Conservation (phyloP, 1,140 invertebrate species). For the Platyscapa corneri region DNA sequence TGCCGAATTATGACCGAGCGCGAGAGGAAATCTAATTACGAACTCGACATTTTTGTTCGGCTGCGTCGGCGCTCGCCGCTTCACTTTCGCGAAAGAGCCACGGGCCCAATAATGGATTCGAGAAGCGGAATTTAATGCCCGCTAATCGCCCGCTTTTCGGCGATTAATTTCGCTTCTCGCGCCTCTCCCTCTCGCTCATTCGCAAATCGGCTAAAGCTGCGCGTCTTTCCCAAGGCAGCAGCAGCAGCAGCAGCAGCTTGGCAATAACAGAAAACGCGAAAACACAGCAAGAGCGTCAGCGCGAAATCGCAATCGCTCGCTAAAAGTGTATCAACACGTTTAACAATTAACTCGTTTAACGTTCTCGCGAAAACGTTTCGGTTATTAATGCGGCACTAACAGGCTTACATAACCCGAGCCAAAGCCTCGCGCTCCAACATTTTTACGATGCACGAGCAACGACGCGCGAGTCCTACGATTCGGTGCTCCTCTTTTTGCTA, state of each 20-base stretch:
- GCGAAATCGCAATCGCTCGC: not conserved
- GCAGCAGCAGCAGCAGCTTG: too few relatives aligned
- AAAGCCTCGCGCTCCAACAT: not conserved
- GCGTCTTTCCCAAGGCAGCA: too few relatives aligned
- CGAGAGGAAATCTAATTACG: constrained; percentile 30
- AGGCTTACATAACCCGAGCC: not conserved
- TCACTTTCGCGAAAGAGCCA: not conserved
- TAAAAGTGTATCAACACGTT: not conserved
- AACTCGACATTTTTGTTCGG: constrained; percentile 3
- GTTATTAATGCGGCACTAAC: not conserved
- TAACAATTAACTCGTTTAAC: not conserved
- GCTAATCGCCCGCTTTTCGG: too few relatives aligned
- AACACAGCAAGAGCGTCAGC: not conserved
- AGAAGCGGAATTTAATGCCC: not conserved
- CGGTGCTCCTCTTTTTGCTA: constrained; percentile 20
- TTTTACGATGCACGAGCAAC: constrained; percentile 3
- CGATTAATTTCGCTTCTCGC: too few relatives aligned
- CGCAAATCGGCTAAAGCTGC: too few relatives aligned
- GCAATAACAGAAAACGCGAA: too few relatives aligned
- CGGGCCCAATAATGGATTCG: not conserved
- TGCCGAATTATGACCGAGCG: constrained; percentile 20
- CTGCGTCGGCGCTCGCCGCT: not conserved
- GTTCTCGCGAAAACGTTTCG: not conserved
- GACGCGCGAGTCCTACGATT: constrained; percentile 16
- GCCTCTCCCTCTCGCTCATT: too few relatives aligned